Percentiles rank a stretch among this genome's conserved stretches.
These are phyloP conservation scores for Lichenostomus cassidix DNA, from an alignment of 2,113 vertebrate species.

Conservation along the genomic window DNA sequence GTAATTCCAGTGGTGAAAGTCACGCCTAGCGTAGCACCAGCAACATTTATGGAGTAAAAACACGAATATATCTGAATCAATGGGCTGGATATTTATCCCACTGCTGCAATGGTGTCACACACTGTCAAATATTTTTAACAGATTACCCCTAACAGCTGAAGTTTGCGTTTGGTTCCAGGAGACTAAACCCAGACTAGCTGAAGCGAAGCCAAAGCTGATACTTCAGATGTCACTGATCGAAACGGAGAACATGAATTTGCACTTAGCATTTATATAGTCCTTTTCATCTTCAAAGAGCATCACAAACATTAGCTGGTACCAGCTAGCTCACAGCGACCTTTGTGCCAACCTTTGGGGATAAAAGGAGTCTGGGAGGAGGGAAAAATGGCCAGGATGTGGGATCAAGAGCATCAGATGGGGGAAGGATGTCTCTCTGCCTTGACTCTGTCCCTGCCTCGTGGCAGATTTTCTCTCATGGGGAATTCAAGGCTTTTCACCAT, in stretches of 20 bases:
- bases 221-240: neutral
- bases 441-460: neutral
- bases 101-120: neutral
- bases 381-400: neutral
- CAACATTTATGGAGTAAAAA: neutral
- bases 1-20: neutral
- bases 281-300: slow-evolving; percentile 54
- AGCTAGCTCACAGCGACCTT: neutral
- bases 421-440: neutral
- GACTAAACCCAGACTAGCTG: neutral
- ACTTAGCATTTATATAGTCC: slow-evolving; percentile 42
- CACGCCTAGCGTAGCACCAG: neutral
- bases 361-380: neutral
- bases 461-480: neutral
- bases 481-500: neutral
- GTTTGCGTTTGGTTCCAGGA: neutral
- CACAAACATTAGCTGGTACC: slow-evolving; percentile 12
- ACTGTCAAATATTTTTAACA: neutral
- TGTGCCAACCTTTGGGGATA: neutral
- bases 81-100: neutral
- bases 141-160: neutral
- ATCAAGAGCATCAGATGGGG: neutral
- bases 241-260: slow-evolving; percentile 1
- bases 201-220: neutral
- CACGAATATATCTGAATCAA: neutral